phyloP scores from a whole-genome alignment of 2,888 invertebrate species.

The Platycnemis pennipes region DNA sequence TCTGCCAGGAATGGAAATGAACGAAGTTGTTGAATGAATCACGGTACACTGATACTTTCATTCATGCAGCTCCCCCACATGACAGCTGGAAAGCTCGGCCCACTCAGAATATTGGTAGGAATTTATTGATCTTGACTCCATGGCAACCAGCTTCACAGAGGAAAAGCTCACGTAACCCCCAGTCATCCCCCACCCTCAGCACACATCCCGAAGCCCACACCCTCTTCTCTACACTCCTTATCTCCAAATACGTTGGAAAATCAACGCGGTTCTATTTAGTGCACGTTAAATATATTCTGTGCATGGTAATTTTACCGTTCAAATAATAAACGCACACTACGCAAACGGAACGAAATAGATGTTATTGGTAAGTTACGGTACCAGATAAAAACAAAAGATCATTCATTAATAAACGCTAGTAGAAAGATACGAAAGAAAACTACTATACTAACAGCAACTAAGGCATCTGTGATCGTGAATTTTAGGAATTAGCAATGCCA shows the following conservation, averaged over 20 bases:
- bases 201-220: conserved; percentile 60
- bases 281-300: not conserved
- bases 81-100: conserved; percentile 71
- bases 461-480: too few species aligned
- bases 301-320: not conserved
- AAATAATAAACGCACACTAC: not conserved
- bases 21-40: conserved; percentile 54
- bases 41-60: conserved; percentile 66
- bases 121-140: conserved; percentile 71
- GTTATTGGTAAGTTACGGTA: too few species aligned
- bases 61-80: conserved; percentile 70
- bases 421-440: too few species aligned
- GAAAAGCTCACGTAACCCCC: conserved; percentile 68
- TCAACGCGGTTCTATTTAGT: not conserved
- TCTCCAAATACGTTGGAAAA: not conserved
- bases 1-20: not conserved
- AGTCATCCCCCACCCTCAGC: conserved; percentile 64
- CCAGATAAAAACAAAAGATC: too few species aligned
- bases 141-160: conserved; percentile 67
- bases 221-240: conserved; percentile 38
- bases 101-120: conserved; percentile 72
- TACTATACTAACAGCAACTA: too few species aligned
- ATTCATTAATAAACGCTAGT: too few species aligned
- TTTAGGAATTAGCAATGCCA: too few species aligned
- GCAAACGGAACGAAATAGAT: not conserved